Evolutionary conservation across 2,797 vertebrate genomes (phyloP).

Genomic region (Lagodon rhomboides): DNA sequence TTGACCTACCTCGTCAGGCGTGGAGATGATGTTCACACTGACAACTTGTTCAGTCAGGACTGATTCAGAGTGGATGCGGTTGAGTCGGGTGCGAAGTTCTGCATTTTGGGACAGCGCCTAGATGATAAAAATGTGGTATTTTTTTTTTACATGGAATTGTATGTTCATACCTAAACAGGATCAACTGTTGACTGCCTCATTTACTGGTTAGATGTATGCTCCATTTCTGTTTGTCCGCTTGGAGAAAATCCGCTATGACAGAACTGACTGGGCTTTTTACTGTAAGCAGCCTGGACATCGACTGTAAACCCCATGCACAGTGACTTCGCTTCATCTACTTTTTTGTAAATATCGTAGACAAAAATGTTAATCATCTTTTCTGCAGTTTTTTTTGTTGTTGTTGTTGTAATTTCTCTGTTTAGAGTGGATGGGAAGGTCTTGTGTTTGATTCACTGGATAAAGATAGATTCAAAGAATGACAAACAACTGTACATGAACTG

Average conservation of each 20-base stretch:
- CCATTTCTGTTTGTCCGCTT: background rate
- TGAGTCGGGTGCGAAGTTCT: constrained; percentile 96
- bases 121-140: constrained; percentile 63
- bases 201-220: background rate
- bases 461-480: background rate
- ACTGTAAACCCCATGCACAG: background rate
- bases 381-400: background rate
- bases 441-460: background rate
- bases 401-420: background rate
- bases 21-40: constrained; percentile 99
- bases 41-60: constrained; percentile 97
- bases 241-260: background rate
- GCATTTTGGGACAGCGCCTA: constrained; percentile 98
- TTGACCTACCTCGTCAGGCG: constrained; percentile 94
- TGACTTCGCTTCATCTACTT: background rate
- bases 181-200: background rate
- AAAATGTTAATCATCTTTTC: background rate
- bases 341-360: background rate
- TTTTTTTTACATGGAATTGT: background rate
- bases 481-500: background rate
- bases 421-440: background rate
- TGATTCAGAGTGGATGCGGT: constrained; percentile 98
- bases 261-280: background rate
- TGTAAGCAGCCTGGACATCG: background rate
- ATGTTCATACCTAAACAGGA: background rate